These are phyloP conservation scores for Drosophila picticornis DNA, from an alignment of 2,888 invertebrate species.

Conservation along the genomic window DNA sequence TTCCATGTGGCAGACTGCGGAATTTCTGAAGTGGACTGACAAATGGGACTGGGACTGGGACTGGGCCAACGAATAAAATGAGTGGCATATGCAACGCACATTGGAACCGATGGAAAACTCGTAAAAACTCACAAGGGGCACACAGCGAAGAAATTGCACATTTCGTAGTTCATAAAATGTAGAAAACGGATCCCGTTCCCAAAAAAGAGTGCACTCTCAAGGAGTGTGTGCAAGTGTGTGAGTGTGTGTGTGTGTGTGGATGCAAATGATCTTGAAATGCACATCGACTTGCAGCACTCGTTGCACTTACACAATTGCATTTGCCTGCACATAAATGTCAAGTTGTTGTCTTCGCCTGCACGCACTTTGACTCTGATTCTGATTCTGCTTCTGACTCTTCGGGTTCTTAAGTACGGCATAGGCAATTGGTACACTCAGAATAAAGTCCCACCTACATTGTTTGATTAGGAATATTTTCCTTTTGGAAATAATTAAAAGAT, in stretches of 20 bases:
- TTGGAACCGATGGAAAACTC: slow-evolving; percentile 73
- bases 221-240: slow-evolving; percentile 36
- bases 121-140: slow-evolving; percentile 56
- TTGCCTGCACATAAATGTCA: slow-evolving; percentile 77
- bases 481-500: too few species aligned
- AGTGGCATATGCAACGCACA: slow-evolving; percentile 71
- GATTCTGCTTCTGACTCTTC: neutral
- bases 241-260: slow-evolving; percentile 28
- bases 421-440: slow-evolving; percentile 11
- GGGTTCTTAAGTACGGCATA: slow-evolving; percentile 12
- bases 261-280: slow-evolving; percentile 77
- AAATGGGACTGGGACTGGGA: slow-evolving; percentile 21
- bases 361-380: slow-evolving; percentile 48
- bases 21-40: slow-evolving; percentile 74
- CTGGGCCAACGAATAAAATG: slow-evolving; percentile 52
- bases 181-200: slow-evolving; percentile 10
- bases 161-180: slow-evolving; percentile 75
- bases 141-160: slow-evolving; percentile 71
- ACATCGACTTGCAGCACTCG: slow-evolving; percentile 34
- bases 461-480: too few species aligned
- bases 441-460: too few species aligned
- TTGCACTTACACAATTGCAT: slow-evolving; percentile 56
- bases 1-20: slow-evolving; percentile 70
- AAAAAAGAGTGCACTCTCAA: slow-evolving; percentile 34
- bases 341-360: slow-evolving; percentile 75